A percentile compares a stretch with the other conserved stretches of the same genome.
These are phyloP conservation scores for Oryzias melastigma DNA, from an alignment of 2,113 vertebrate species.

Conservation along the genomic window DNA sequence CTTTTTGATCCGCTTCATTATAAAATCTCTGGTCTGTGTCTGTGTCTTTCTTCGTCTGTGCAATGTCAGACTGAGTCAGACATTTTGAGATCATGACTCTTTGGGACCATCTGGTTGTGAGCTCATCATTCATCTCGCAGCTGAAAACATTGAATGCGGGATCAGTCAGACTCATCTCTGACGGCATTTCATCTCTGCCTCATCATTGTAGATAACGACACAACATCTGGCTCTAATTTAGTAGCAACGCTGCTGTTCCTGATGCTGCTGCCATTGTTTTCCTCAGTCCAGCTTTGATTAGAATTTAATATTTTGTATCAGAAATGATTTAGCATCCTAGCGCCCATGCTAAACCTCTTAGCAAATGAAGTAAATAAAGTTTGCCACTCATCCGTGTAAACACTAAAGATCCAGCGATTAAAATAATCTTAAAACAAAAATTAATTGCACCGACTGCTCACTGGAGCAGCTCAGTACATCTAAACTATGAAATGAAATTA, in stretches of 20 bases:
- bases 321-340: slow-evolving; percentile 19
- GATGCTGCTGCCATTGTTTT: neutral
- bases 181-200: slow-evolving; percentile 10
- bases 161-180: slow-evolving; percentile 11
- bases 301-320: too few species aligned
- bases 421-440: neutral
- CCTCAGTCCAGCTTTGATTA: neutral
- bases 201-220: slow-evolving; percentile 9
- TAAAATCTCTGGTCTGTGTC: neutral
- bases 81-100: slow-evolving; percentile 15
- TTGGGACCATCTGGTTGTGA: slow-evolving; percentile 17
- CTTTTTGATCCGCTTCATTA: neutral
- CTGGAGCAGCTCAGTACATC: slow-evolving; percentile 48
- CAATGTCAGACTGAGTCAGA: slow-evolving; percentile 13
- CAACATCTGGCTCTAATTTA: slow-evolving; percentile 16
- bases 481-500: slow-evolving; percentile 59
- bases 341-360: slow-evolving; percentile 12
- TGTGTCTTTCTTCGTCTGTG: neutral
- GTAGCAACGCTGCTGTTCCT: neutral
- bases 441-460: slow-evolving; percentile 14
- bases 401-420: neutral
- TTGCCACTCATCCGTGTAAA: neutral
- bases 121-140: slow-evolving; percentile 11
- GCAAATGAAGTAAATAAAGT: slow-evolving; percentile 19
- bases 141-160: slow-evolving; percentile 11